Percentiles rank a stretch among this genome's conserved stretches.
These are phyloP conservation scores for Anastrepha ludens DNA, from an alignment of 1,140 invertebrate genomes.

Conservation along the genomic window DNA sequence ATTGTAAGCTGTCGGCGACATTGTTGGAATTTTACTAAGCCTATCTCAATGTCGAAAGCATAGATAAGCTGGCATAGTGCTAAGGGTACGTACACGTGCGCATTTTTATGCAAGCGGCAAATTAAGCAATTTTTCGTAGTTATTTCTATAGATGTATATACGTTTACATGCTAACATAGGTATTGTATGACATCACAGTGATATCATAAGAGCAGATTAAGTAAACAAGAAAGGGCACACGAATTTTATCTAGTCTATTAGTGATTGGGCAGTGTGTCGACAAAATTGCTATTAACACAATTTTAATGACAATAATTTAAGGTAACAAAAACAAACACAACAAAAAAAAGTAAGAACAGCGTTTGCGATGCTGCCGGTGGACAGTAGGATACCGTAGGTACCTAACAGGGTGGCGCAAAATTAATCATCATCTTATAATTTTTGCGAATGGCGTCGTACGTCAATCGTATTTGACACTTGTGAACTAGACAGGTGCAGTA, in stretches of 20 bases:
- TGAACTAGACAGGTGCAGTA: no score
- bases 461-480: no score
- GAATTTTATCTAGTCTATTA: background rate
- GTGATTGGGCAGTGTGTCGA: background rate
- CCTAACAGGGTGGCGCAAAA: no score
- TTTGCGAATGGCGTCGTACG: no score
- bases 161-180: background rate
- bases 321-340: background rate
- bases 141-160: background rate
- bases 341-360: no score
- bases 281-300: background rate
- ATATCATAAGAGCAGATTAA: background rate
- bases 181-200: background rate
- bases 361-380: no score
- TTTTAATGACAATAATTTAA: background rate
- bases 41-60: slow-evolving; percentile 18
- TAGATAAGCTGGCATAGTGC: background rate
- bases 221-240: background rate
- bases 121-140: background rate
- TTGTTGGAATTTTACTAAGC: background rate
- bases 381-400: no score
- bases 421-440: no score
- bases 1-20: background rate
- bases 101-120: background rate
- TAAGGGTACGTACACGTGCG: background rate